Evolutionary conservation across 1,140 invertebrate species (phyloP).

Genomic region (Vanessa tameamea): DNA sequence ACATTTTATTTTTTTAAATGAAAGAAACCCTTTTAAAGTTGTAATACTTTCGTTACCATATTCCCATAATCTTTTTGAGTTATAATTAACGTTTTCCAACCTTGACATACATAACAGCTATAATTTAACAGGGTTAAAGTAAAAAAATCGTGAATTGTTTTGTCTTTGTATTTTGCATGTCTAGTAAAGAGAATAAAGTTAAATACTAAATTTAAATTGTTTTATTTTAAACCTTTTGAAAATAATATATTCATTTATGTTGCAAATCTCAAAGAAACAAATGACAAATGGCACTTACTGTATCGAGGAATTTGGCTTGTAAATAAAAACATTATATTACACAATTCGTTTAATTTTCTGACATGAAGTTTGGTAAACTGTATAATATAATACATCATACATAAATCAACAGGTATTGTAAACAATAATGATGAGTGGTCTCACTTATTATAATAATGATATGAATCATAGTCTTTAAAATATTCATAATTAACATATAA

Average conservation of each 20-base stretch:
- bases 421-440: constrained; percentile 16
- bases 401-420: constrained; percentile 14
- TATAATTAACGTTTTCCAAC: background rate
- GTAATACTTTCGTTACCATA: constrained; percentile 28
- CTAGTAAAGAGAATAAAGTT: constrained; percentile 77
- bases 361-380: constrained; percentile 26
- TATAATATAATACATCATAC: constrained; percentile 20
- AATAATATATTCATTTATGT: background rate
- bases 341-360: constrained; percentile 27
- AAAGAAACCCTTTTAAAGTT: constrained; percentile 15
- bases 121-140: constrained; percentile 47
- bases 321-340: constrained; percentile 21
- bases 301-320: background rate
- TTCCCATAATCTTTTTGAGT: constrained; percentile 11
- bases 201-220: constrained; percentile 55
- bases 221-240: constrained; percentile 42
- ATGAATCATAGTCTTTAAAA: constrained; percentile 27
- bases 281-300: too few relatives aligned
- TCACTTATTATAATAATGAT: constrained; percentile 27
- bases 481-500: constrained; percentile 15
- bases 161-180: constrained; percentile 75
- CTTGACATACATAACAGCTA: constrained; percentile 24
- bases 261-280: too few relatives aligned
- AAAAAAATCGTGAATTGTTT: constrained; percentile 58
- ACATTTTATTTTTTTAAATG: constrained; percentile 10